A percentile compares a stretch with the other conserved stretches of the same genome.
Evolutionary conservation across 2,797 vertebrate species (phyloP).

Genomic region (Mionectes olivaceus): DNA sequence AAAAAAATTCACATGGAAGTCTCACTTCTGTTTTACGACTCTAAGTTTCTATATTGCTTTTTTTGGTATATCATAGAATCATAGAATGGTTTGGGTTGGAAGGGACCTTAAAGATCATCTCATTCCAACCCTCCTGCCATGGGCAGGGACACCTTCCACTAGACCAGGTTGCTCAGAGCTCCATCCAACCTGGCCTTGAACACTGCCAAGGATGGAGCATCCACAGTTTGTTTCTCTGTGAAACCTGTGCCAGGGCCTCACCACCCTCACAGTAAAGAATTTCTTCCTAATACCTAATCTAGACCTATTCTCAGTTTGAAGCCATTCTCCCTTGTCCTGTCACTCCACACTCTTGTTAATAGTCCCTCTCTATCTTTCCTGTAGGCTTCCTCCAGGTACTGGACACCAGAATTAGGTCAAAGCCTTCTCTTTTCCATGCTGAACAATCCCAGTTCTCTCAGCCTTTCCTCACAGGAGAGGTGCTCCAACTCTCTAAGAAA

Average conservation of each 20-base stretch:
- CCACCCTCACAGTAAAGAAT: accelerated
- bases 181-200: neutral
- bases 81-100: neutral
- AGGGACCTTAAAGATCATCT: neutral
- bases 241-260: accelerated
- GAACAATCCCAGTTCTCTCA: neutral
- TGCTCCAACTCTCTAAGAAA: neutral
- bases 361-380: neutral
- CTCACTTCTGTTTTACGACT: neutral
- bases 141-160: accelerated
- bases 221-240: accelerated
- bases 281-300: neutral
- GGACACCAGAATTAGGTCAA: accelerated
- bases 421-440: neutral
- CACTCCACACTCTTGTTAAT: neutral
- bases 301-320: neutral
- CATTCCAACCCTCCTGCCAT: accelerated
- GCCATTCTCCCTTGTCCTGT: neutral
- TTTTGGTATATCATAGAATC: neutral
- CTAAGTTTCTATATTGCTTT: neutral
- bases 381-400: accelerated
- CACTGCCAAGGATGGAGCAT: accelerated
- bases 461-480: neutral
- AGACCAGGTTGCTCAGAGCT: accelerated
- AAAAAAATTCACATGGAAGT: neutral